A percentile compares a stretch with the other conserved stretches of the same genome.
Conservation (phyloP, 2,797 vertebrate genomes). For the Trachurus trachurus region DNA sequence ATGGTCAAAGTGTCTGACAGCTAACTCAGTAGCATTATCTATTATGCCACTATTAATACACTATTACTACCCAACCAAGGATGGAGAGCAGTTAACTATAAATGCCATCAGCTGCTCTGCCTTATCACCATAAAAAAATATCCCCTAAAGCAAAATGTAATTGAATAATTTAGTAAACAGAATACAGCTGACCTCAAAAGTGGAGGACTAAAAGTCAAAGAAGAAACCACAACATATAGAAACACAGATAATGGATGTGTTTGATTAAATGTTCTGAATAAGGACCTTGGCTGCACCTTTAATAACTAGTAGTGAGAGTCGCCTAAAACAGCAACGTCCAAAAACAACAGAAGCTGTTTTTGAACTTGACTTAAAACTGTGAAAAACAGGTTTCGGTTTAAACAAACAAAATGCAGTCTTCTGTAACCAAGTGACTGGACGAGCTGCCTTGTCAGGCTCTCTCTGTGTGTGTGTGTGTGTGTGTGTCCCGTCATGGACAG, state of each 20-base stretch:
- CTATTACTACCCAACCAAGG: background rate
- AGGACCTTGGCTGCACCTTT: too few species aligned
- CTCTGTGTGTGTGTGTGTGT: background rate
- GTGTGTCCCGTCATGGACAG: constrained; percentile 5
- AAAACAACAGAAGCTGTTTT: constrained; percentile 3
- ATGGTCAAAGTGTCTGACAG: background rate
- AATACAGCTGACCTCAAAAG: background rate
- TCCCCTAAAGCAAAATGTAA: background rate
- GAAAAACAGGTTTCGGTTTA: background rate
- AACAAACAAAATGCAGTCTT: constrained; percentile 6
- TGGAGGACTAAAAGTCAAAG: background rate
- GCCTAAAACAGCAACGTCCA: background rate
- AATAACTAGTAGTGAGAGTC: background rate
- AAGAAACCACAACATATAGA: background rate
- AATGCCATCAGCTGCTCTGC: background rate
- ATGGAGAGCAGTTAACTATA: background rate
- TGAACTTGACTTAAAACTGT: background rate
- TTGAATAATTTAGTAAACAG: background rate
- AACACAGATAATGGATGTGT: background rate
- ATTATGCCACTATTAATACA: background rate
- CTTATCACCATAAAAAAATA: background rate
- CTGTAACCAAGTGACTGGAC: constrained; percentile 11
- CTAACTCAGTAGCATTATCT: background rate
- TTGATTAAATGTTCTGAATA: too few species aligned
- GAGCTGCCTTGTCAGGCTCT: background rate